A percentile compares a stretch with the other conserved stretches of the same genome.
Evolutionary conservation across 2,888 invertebrate genomes (phyloP).

Genomic region (Noctuana brunneofusca): DNA sequence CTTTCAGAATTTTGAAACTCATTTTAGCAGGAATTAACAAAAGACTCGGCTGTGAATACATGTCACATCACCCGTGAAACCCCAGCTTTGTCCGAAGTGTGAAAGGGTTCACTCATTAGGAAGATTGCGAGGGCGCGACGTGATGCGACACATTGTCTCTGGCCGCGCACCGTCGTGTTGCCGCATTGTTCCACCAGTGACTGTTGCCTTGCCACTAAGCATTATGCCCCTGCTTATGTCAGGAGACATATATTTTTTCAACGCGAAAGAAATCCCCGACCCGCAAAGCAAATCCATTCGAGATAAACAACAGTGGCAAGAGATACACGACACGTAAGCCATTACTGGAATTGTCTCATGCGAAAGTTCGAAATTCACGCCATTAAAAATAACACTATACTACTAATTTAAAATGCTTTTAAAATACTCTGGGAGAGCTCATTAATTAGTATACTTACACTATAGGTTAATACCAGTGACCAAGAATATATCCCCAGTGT

Average conservation of each 20-base stretch:
- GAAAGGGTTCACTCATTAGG: constrained; percentile 82
- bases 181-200: constrained; percentile 64
- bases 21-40: constrained; percentile 64
- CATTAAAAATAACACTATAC: constrained; percentile 20
- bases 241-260: constrained; percentile 67
- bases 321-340: constrained; percentile 57
- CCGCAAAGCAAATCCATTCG: constrained; percentile 69
- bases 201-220: constrained; percentile 59
- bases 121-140: constrained; percentile 79
- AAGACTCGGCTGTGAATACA: constrained; percentile 68
- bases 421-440: no score
- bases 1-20: constrained; percentile 49
- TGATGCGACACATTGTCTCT: constrained; percentile 67
- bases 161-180: constrained; percentile 53
- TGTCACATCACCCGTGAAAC: constrained; percentile 78
- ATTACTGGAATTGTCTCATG: constrained; percentile 62
- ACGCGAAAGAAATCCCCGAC: constrained; percentile 58
- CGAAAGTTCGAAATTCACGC: constrained; percentile 25
- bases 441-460: no score
- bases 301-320: constrained; percentile 58
- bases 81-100: constrained; percentile 77
- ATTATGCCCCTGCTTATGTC: constrained; percentile 58
- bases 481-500: no score
- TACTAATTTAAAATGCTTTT: background rate
- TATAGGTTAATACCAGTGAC: no score